Base-by-base conservation (phyloP, 2,888 invertebrate genomes). In the Caenorhabditis sp. region DNA sequence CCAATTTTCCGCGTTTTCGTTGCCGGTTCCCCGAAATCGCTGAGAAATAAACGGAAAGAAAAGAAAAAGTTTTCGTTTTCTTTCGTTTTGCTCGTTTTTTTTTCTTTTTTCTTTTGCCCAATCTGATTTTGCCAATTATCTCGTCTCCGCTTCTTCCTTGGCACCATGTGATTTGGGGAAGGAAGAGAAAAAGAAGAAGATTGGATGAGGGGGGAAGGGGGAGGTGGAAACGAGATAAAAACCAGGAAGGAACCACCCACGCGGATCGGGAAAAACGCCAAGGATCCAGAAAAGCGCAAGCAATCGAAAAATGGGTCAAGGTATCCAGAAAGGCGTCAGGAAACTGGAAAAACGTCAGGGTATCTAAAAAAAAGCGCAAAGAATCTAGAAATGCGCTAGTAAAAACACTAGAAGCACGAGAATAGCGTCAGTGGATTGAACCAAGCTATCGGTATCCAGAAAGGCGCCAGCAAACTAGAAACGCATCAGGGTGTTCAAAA, bases 41-140 rank as follows among this genome's bases (percentile, higher is more conserved):
- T n/a, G n/a, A n/a, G n/a, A n/a, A n/a, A n/a, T n/a, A n/a, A n/a
- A n/a, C n/a, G n/a, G n/a, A n/a, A n/a, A n/a, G n/a, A 32, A 32
- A 6, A 9, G 32, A 4, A 4, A 6, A 32, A 32, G 32, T 9
- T 32, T 32, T 32, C 5, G 5, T 9, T 32, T 32, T 2, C 2
- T 40, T 6, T 13, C 40, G 2, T 11, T 40, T 40, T 40, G 11
- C 13, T 40, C 11, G 40, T 11, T 6, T 13, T 40, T 13, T 40
- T 40, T 40, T 40, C 2, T 13, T 40, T 13, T 40, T 40, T 40
- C 13, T 40, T 40, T 40, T 13, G 47, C 18, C 18, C 47, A 65
- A 65, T 55, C 53, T 44, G 62, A 62, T 62, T 62, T 22, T 62
- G 62, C 47, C 62, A 62, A 62, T 65, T 53, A 53, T 65, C 65